Evolutionary conservation across 2,888 invertebrate species (phyloP).

Genomic region (Polietes domitor): DNA sequence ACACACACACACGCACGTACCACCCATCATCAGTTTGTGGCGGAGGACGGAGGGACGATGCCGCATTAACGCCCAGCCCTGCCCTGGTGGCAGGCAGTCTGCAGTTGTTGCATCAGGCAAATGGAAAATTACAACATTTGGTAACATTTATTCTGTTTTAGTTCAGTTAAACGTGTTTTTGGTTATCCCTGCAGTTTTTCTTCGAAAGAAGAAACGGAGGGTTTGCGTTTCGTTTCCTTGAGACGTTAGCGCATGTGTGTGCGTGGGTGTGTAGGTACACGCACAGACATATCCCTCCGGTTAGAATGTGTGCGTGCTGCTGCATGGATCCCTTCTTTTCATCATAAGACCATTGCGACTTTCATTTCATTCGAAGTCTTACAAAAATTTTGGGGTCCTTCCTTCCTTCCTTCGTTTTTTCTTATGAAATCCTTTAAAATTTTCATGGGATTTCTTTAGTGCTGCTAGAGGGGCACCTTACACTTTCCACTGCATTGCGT

Average conservation of each 20-base stretch:
- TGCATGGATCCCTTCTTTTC: slow-evolving; percentile 3
- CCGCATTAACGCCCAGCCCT: slow-evolving; percentile 21
- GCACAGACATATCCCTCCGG: not conserved
- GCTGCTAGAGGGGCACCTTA: not conserved
- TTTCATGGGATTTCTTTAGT: slow-evolving; percentile 31
- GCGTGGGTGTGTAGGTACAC: not conserved
- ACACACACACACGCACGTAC: slow-evolving; percentile 27
- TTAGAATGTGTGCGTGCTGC: not conserved
- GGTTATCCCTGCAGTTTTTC: slow-evolving; percentile 29
- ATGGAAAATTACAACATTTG: slow-evolving; percentile 62
- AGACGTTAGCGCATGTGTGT: not conserved
- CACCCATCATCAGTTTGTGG: slow-evolving; percentile 24
- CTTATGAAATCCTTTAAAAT: slow-evolving; percentile 56
- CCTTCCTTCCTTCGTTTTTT: too few relatives aligned
- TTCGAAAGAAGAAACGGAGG: too few relatives aligned
- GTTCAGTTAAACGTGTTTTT: slow-evolving; percentile 45
- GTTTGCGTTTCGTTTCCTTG: slow-evolving; percentile 18
- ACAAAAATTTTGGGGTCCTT: slow-evolving; percentile 50
- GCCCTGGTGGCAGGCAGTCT: not conserved
- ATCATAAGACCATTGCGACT: slow-evolving; percentile 9
- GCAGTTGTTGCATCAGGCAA: slow-evolving; percentile 67
- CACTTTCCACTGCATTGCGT: not conserved
- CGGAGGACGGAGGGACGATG: not conserved
- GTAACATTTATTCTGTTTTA: slow-evolving; percentile 56
- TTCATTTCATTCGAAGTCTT: slow-evolving; percentile 56